Percentiles rank a stretch among this genome's conserved stretches.
phyloP scores from a whole-genome alignment of 2,888 invertebrate species.

The Dyspetes luteomarginatus region DNA sequence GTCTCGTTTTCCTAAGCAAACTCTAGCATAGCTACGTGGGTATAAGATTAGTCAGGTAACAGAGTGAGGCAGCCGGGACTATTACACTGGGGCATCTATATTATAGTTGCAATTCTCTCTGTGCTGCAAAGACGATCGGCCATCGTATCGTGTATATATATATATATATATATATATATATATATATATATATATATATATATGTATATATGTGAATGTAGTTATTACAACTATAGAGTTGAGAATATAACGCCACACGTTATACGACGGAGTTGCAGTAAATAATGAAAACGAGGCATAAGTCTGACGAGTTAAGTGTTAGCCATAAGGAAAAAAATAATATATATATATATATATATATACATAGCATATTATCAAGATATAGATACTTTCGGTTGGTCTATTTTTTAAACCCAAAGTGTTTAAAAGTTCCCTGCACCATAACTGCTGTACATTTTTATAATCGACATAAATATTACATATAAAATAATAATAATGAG shows the following conservation, averaged over 20 bases:
- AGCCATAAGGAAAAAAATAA: constrained; percentile 6
- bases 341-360: no score
- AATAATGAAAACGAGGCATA: constrained; percentile 43
- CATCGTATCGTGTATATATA: no score
- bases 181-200: neutral
- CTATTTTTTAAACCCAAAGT: neutral
- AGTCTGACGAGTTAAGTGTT: constrained; percentile 55
- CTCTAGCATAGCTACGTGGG: neutral
- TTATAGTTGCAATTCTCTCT: constrained; percentile 67
- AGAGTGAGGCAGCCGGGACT: neutral
- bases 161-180: neutral
- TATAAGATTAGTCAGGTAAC: neutral
- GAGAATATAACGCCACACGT: neutral
- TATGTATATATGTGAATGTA: neutral
- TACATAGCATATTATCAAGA: neutral
- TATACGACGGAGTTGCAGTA: constrained; percentile 2
- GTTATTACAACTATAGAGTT: neutral
- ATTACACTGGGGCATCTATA: constrained; percentile 64
- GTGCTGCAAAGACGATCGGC: no score
- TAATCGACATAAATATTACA: no score
- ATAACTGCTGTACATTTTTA: no score
- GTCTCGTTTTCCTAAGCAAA: neutral
- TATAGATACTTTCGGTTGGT: neutral
- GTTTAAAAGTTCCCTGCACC: no score
- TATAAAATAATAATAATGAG: no score